phyloP scores from a whole-genome alignment of 2,888 invertebrate species.

The Spatulosminthurus flaviceps region DNA sequence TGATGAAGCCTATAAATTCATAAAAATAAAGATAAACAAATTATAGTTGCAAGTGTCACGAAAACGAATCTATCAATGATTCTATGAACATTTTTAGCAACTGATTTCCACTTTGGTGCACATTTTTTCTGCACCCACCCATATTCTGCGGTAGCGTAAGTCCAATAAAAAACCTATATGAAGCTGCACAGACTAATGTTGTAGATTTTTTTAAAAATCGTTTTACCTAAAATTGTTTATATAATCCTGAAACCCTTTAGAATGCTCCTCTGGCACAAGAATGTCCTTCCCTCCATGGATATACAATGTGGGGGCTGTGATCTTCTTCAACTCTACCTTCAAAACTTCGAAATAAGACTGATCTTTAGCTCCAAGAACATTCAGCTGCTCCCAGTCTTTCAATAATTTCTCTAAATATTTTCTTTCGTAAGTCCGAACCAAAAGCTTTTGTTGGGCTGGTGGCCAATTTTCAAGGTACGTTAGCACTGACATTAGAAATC shows the following conservation, averaged over 20 bases:
- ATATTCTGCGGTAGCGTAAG: too few relatives aligned
- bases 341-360: not conserved
- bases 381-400: conserved; percentile 11
- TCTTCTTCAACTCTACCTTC: not conserved
- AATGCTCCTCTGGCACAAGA: not conserved
- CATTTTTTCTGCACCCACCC: too few relatives aligned
- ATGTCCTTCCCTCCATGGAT: conserved; percentile 24
- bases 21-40: not conserved
- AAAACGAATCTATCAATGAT: too few relatives aligned
- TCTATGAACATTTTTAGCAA: too few relatives aligned
- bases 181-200: too few relatives aligned
- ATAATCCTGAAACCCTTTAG: not conserved
- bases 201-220: not conserved
- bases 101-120: too few relatives aligned
- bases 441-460: not conserved
- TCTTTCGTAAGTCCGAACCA: conserved; percentile 15
- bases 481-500: not conserved
- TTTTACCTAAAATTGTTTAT: not conserved
- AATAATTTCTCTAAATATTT: conserved; percentile 23
- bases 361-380: not conserved
- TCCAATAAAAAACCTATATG: too few relatives aligned
- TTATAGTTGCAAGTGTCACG: too few relatives aligned
- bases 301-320: conserved; percentile 21
- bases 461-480: conserved; percentile 24
- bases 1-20: conserved; percentile 21